phyloP scores from a whole-genome alignment of 2,888 invertebrate genomes.

The Drosophila fulvimacula region DNA sequence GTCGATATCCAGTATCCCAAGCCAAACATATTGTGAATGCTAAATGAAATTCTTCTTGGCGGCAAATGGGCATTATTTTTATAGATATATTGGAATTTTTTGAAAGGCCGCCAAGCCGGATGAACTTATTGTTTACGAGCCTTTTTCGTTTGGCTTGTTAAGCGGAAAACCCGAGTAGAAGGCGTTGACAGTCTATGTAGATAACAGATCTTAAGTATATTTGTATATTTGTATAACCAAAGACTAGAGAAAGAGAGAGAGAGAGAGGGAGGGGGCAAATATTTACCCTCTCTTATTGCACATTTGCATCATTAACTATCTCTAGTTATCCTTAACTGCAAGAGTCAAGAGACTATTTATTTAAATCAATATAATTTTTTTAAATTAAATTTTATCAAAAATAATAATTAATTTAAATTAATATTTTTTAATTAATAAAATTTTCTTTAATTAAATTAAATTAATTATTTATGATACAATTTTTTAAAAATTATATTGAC shows the following conservation, averaged over 20 bases:
- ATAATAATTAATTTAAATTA: no score
- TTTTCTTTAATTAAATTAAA: no score
- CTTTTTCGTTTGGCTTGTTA: conserved; percentile 20
- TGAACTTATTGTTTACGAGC: conserved; percentile 49
- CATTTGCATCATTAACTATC: no score
- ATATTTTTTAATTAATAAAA: no score
- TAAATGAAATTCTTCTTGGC: conserved; percentile 48
- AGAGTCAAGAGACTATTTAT: no score
- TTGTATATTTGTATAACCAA: neutral
- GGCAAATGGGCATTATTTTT: conserved; percentile 34
- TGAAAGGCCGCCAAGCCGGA: conserved; percentile 51
- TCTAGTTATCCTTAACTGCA: neutral
- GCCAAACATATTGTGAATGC: conserved; percentile 62
- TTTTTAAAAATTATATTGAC: neutral
- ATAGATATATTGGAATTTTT: conserved; percentile 14
- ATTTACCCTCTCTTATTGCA: neutral
- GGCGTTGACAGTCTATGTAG: conserved; percentile 15
- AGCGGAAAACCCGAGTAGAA: conserved; percentile 30
- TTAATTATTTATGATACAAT: no score
- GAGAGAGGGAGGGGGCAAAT: neutral
- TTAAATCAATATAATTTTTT: no score
- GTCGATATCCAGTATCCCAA: conserved; percentile 42
- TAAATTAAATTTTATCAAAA: no score
- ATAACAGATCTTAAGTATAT: neutral
- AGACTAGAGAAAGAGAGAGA: no score